Conservation (phyloP, 2,888 invertebrate genomes). For the Limnephilus auricula region DNA sequence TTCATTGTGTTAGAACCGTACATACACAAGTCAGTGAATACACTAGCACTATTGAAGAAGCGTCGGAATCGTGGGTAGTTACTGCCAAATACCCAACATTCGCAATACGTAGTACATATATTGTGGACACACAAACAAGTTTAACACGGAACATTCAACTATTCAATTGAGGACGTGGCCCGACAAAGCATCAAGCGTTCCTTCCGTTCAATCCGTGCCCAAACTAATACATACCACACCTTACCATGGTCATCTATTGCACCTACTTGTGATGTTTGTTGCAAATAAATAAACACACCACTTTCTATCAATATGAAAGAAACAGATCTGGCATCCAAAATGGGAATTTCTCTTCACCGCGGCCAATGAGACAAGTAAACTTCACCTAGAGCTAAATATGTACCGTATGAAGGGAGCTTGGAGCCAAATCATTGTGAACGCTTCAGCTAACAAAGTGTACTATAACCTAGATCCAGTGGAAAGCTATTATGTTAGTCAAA, state of each 20-base stretch:
- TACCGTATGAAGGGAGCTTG: background rate
- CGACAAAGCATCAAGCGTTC: slow-evolving; percentile 1
- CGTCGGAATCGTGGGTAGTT: slow-evolving; percentile 3
- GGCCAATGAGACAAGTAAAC: slow-evolving; percentile 3
- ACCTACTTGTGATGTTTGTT: background rate
- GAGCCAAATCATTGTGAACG: slow-evolving; percentile 13
- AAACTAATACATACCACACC: background rate
- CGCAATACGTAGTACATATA: background rate
- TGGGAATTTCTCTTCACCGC: background rate
- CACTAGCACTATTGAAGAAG: slow-evolving; percentile 48
- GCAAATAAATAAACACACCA: background rate
- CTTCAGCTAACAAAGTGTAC: slow-evolving; percentile 26
- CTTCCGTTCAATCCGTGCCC: background rate
- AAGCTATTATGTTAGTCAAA: slow-evolving; percentile 10
- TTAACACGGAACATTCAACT: slow-evolving; percentile 12
- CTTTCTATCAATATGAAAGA: slow-evolving; percentile 2
- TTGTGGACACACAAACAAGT: slow-evolving; percentile 3
- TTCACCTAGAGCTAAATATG: slow-evolving; percentile 27
- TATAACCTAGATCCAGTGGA: background rate
- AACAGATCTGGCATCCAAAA: background rate
- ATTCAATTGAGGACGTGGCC: background rate
- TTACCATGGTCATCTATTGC: background rate
- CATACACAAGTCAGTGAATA: slow-evolving; percentile 28
- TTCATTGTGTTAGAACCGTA: slow-evolving; percentile 52
- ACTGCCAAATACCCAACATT: slow-evolving; percentile 23